These are phyloP conservation scores for Orientallactaga bullata DNA, from an alignment of 2,113 vertebrate species.

Conservation along the genomic window DNA sequence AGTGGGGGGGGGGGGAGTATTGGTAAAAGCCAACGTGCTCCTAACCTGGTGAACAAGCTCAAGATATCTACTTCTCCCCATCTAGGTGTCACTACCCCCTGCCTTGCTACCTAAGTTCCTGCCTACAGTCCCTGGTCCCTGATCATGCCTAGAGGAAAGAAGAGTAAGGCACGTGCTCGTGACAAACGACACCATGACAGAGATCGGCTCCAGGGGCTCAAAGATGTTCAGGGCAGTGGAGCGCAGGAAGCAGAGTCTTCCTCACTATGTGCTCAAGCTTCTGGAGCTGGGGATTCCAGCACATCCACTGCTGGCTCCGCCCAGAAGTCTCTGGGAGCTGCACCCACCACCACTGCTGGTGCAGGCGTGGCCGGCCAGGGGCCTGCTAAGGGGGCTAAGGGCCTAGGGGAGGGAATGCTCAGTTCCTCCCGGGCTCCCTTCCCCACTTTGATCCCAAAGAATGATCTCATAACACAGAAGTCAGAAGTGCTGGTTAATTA, in stretches of 20 bases:
- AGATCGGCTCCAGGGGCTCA: not conserved
- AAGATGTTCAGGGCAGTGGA: not conserved
- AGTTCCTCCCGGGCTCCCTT: not conserved
- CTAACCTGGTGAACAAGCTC: not conserved
- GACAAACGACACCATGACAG: not conserved
- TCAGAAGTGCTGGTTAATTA: not conserved
- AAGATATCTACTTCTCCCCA: not conserved
- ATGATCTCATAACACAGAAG: not conserved
- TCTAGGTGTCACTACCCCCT: not conserved
- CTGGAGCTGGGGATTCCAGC: not conserved
- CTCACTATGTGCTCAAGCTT: not conserved
- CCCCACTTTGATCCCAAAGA: not conserved
- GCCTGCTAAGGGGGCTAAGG: not conserved
- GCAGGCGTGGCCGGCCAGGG: rapidly evolving
- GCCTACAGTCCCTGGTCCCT: not conserved
- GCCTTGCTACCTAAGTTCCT: not conserved
- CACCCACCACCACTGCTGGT: not conserved
- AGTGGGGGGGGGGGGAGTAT: not conserved
- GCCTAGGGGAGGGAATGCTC: not conserved
- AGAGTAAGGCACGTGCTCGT: slow-evolving; percentile 54
- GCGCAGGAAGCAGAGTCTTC: not conserved
- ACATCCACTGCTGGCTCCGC: not conserved
- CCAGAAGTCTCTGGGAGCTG: not conserved
- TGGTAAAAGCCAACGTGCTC: not conserved
- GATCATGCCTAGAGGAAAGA: slow-evolving; percentile 62